Evolutionary conservation across 2,888 invertebrate species (phyloP).

Genomic region (Andrena praecox): DNA sequence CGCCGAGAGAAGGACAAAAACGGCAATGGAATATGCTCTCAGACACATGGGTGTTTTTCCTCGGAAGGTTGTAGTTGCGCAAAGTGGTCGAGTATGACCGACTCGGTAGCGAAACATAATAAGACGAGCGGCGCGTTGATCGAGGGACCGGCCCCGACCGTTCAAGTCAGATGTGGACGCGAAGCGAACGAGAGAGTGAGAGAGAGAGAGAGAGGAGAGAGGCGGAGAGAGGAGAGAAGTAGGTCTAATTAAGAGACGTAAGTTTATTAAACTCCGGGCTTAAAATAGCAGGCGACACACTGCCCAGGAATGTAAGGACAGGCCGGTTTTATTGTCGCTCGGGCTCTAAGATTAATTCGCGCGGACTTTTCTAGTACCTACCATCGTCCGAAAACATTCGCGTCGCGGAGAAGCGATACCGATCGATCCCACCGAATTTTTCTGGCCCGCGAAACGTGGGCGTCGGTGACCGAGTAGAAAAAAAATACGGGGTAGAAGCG

Average conservation of each 20-base stretch:
- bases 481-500: conserved; percentile 22
- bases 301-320: conserved; percentile 82
- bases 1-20: neutral
- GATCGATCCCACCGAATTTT: conserved; percentile 49
- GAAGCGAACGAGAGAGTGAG: conserved; percentile 44
- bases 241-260: conserved; percentile 80
- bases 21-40: neutral
- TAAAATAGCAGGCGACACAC: conserved; percentile 83
- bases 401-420: conserved; percentile 2
- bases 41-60: neutral
- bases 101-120: conserved; percentile 1
- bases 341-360: conserved; percentile 78
- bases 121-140: conserved; percentile 21
- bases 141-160: conserved; percentile 20
- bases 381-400: conserved; percentile 38
- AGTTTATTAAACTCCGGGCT: conserved; percentile 79
- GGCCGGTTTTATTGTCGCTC: conserved; percentile 79
- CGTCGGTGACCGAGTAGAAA: conserved; percentile 2
- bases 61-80: too few species aligned
- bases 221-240: conserved; percentile 66
- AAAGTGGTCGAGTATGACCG: neutral
- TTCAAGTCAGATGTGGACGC: conserved; percentile 47
- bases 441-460: conserved; percentile 26
- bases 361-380: conserved; percentile 62
- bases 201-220: conserved; percentile 44